phyloP scores from a whole-genome alignment of 2,888 invertebrate genomes.

The Timema cristinae region DNA sequence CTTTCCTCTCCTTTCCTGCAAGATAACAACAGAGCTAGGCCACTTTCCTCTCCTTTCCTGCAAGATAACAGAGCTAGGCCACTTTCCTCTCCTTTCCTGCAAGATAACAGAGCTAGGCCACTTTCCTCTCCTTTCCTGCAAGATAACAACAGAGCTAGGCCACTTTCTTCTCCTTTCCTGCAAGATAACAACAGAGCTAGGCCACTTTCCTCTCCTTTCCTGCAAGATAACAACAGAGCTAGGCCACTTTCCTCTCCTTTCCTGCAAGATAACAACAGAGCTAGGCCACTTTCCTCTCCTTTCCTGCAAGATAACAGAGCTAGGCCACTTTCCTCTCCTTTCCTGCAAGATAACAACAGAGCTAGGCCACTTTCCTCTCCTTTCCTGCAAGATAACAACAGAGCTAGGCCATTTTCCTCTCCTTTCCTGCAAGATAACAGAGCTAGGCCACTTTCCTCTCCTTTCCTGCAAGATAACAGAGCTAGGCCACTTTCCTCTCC shows the following conservation, averaged over 20 bases:
- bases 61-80: slow-evolving; percentile 32
- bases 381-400: slow-evolving; percentile 53
- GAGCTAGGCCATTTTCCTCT: no score
- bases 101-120: slow-evolving; percentile 32
- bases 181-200: slow-evolving; percentile 32
- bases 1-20: slow-evolving; percentile 65
- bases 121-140: slow-evolving; percentile 65
- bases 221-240: slow-evolving; percentile 40
- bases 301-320: slow-evolving; percentile 52
- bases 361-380: slow-evolving; percentile 49
- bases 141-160: slow-evolving; percentile 25
- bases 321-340: slow-evolving; percentile 53
- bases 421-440: slow-evolving; percentile 61
- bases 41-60: slow-evolving; percentile 64
- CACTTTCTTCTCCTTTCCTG: slow-evolving; percentile 64
- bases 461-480: slow-evolving; percentile 57
- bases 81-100: slow-evolving; percentile 64
- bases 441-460: slow-evolving; percentile 42
- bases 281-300: slow-evolving; percentile 49
- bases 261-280: slow-evolving; percentile 44
- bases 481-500: slow-evolving; percentile 49
- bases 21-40: slow-evolving; percentile 25
- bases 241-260: slow-evolving; percentile 57
- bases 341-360: slow-evolving; percentile 48
- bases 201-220: slow-evolving; percentile 61